phyloP scores from a whole-genome alignment of 2,113 vertebrate genomes.

The Propithecus coquereli region DNA sequence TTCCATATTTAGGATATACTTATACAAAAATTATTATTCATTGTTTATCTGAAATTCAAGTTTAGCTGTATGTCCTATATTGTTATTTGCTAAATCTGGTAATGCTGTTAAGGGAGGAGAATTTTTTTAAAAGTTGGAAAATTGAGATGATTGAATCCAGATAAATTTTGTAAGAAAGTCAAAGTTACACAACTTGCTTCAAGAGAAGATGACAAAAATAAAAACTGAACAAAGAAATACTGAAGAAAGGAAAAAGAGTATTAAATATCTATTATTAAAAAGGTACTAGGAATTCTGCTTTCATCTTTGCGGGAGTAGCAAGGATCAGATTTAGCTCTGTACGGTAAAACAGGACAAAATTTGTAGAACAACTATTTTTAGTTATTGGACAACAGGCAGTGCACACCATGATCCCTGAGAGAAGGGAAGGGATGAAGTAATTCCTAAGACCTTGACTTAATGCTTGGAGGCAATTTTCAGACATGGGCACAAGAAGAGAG shows the following conservation, averaged over 20 bases:
- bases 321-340: neutral
- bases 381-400: neutral
- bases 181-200: neutral
- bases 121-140: slow-evolving; percentile 8
- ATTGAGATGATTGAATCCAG: neutral
- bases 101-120: neutral
- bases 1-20: too few relatives aligned
- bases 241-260: neutral
- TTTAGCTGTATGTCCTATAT: neutral
- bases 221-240: neutral
- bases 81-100: neutral
- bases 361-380: neutral
- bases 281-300: neutral
- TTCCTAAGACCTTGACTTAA: neutral
- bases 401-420: neutral
- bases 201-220: neutral
- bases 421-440: neutral
- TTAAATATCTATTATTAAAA: neutral
- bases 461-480: neutral
- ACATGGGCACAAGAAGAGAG: neutral
- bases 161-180: neutral
- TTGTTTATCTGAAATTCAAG: slow-evolving; percentile 2
- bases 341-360: slow-evolving; percentile 18
- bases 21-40: neutral
- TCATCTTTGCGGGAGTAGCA: neutral